Evolutionary conservation across 2,113 vertebrate genomes (phyloP), one percentile per base, ranked within the genome.

Genomic region (Harpagus bidentatus): DNA sequence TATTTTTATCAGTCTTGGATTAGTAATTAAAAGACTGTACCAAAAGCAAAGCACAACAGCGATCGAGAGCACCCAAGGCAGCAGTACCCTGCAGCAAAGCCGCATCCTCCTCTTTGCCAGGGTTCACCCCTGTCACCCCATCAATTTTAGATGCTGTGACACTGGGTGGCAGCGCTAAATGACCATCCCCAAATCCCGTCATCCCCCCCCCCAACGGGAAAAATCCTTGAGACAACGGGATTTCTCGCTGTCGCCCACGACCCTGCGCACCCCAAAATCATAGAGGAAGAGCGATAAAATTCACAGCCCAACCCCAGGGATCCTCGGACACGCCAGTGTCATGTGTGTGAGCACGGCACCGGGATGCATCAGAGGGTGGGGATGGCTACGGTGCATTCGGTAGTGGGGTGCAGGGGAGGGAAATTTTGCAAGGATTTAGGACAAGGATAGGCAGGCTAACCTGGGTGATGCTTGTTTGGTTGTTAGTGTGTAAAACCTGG

Each of bases 1-100:
- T 5, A 4, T 19, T 21, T 32, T 32, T 4, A 18, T 6, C 40
- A 26, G 11, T 28, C 38, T 16, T 56, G 0, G 2, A 0, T 6
- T 4, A 3, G 2, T 16, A 53, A 42, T 23, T 6, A 59, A 19
- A 42, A 61, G 5, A 17, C 42, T 4, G 14, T 45, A 29, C 66
- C 0, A 2, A 59, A 43, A 43, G 50, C 38, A 15, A 67, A 86
- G 61, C 43, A 2, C 4, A 1, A 29, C 16, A 58, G 55, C 16
- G 1, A 31, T 1, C 1, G 8, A 38, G 20, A 40, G 40, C 48
- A 42, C 72, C 71, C 61, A 18, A 19, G 38, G 78, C 56, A 6
- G 66, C 56, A 40, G 34, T 40, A 25, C 29, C 40, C 76, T 13
- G 17, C 47, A 15, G 86, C 76, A 47, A 32, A 36, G 11, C 55